A percentile compares a stretch with the other conserved stretches of the same genome.
phyloP scores from a whole-genome alignment of 2,888 invertebrate genomes.

The Sphinx pinastri region DNA sequence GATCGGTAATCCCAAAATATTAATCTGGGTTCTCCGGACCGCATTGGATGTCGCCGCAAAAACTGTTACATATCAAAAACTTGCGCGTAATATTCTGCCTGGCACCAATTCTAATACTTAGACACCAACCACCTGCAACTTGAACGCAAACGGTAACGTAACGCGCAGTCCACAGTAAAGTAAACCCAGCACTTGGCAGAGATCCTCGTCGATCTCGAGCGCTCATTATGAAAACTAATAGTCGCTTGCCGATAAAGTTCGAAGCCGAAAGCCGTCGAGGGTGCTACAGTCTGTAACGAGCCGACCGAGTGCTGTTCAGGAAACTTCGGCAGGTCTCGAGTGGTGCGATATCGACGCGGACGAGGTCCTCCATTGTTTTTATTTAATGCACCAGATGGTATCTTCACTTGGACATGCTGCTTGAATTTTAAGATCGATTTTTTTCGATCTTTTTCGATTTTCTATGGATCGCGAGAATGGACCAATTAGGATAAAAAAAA shows the following conservation, averaged over 20 bases:
- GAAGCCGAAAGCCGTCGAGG: not conserved
- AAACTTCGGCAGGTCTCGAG: not conserved
- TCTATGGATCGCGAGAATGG: too few species aligned
- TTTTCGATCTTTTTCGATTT: too few species aligned
- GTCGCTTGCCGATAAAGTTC: not conserved
- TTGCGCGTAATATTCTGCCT: too few species aligned
- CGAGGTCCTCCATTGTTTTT: not conserved
- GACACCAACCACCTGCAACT: too few species aligned
- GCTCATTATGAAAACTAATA: slow-evolving; percentile 14
- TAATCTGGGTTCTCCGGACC: too few species aligned
- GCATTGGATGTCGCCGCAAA: too few species aligned
- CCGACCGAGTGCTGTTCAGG: not conserved
- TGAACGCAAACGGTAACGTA: not conserved
- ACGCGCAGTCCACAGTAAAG: not conserved
- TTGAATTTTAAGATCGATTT: too few species aligned
- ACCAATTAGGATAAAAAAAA: too few species aligned
- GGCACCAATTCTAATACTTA: too few species aligned
- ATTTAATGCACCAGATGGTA: not conserved
- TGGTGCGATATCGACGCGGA: not conserved
- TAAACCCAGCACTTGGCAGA: not conserved
- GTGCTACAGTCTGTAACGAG: slow-evolving; percentile 10
- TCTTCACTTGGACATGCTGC: too few species aligned
- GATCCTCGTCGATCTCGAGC: slow-evolving; percentile 6
- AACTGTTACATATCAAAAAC: too few species aligned
- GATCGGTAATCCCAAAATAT: too few species aligned